A percentile compares a stretch with the other conserved stretches of the same genome.
Evolutionary conservation across 2,113 vertebrate genomes (phyloP).

Genomic region (Oreotrochilus melanogaster): DNA sequence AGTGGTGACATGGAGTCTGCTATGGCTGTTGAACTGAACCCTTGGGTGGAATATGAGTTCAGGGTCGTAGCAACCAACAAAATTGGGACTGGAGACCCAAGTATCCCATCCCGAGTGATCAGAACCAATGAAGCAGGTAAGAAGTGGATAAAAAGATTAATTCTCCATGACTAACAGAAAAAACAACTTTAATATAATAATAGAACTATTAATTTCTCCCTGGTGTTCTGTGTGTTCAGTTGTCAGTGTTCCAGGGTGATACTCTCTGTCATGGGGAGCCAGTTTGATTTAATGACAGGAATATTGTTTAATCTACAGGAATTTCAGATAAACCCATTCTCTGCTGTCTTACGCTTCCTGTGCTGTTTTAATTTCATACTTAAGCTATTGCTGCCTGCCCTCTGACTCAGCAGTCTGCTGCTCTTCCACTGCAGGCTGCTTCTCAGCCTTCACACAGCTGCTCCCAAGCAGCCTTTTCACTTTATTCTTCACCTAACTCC

Average conservation of each 20-base stretch:
- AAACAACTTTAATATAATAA: neutral
- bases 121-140: conserved; percentile 95
- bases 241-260: neutral
- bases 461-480: neutral
- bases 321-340: neutral
- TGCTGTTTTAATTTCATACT: neutral
- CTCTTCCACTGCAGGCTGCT: neutral
- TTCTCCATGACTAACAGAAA: neutral
- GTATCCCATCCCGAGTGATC: conserved; percentile 87
- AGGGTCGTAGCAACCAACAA: conserved; percentile 94
- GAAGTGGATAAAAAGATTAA: neutral
- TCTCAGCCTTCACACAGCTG: neutral
- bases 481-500: neutral
- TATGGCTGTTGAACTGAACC: conserved; percentile 92
- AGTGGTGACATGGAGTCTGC: conserved; percentile 96
- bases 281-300: neutral
- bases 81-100: conserved; percentile 95
- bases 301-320: neutral
- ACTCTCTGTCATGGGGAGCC: neutral
- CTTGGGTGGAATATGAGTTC: conserved; percentile 98
- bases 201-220: neutral
- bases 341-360: neutral
- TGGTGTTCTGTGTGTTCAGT: neutral
- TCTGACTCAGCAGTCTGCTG: neutral
- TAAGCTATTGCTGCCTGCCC: neutral